Percentiles rank a stretch among this genome's conserved stretches.
Conservation (phyloP, 2,888 invertebrate species). For the Erebia palarica region DNA sequence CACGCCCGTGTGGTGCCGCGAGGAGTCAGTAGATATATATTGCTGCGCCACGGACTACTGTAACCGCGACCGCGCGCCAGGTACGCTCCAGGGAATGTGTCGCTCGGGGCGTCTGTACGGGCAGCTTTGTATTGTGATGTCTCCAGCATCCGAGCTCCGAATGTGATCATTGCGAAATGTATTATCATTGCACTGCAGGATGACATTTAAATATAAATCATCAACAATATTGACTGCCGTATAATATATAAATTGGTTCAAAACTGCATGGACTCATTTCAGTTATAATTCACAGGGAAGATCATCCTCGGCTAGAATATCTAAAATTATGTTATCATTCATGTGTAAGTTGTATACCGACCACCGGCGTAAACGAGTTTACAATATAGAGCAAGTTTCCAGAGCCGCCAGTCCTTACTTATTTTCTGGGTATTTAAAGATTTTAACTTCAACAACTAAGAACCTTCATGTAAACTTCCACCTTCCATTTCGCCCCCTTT, state of each 20-base stretch:
- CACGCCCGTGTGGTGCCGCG: constrained; percentile 83
- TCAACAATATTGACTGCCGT: background rate
- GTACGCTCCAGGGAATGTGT: constrained; percentile 67
- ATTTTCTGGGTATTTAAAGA: too few species aligned
- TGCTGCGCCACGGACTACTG: constrained; percentile 89
- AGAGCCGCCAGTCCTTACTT: too few species aligned
- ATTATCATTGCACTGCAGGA: constrained; percentile 11
- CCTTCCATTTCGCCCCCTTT: too few species aligned
- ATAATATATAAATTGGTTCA: constrained; percentile 6
- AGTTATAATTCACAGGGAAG: constrained; percentile 8
- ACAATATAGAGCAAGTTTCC: too few species aligned
- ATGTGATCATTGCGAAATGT: constrained; percentile 1
- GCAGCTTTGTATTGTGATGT: constrained; percentile 74
- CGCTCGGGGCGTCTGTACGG: constrained; percentile 57
- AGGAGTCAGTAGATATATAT: constrained; percentile 63
- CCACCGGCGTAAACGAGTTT: background rate
- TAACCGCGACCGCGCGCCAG: constrained; percentile 78
- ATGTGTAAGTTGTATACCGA: background rate
- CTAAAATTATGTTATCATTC: background rate
- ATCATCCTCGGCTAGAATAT: background rate
- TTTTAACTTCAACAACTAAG: too few species aligned
- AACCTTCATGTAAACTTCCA: too few species aligned
- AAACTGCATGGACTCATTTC: constrained; percentile 15
- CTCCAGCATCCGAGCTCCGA: constrained; percentile 47
- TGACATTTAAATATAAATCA: constrained; percentile 2